A percentile compares a stretch with the other conserved stretches of the same genome.
Conservation (phyloP, 2,113 vertebrate species). For the Boulengeromyrus knoepffleri region DNA sequence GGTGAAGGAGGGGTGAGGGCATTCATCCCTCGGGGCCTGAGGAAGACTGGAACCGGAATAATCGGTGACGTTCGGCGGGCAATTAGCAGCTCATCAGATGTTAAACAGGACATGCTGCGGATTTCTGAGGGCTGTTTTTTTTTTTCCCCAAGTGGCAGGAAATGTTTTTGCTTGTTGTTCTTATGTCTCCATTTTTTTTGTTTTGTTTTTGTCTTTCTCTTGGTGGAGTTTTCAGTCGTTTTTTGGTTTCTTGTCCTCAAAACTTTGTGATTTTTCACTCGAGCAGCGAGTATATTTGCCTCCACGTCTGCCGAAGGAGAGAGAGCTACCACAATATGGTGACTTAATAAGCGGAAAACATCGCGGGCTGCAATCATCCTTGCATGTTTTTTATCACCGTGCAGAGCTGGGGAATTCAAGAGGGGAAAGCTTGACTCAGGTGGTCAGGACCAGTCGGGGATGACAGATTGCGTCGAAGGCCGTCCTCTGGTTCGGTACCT, state of each 20-base stretch:
- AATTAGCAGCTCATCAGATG: conserved; percentile 1
- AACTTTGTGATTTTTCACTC: not conserved
- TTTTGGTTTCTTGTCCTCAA: not conserved
- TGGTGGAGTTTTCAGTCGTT: not conserved
- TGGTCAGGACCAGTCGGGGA: not conserved
- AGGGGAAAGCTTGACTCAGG: not conserved
- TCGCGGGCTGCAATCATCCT: not conserved
- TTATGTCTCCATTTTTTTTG: not conserved
- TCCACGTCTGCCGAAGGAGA: not conserved
- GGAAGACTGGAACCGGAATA: not conserved
- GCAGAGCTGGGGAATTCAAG: not conserved
- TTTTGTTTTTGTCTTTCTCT: not conserved
- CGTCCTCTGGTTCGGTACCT: not conserved
- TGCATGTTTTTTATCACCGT: not conserved
- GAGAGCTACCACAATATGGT: not conserved
- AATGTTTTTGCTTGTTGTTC: not conserved
- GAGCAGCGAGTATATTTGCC: not conserved
- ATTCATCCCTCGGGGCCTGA: not conserved
- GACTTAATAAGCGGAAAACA: not conserved
- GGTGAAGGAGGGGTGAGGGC: not conserved
- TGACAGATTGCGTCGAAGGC: not conserved
- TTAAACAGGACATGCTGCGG: not conserved
- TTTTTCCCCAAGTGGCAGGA: not conserved
- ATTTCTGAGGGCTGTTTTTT: not conserved
- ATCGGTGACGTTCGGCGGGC: not conserved